Conservation (phyloP, 2,797 vertebrate species). For the Prunella strophiata region DNA sequence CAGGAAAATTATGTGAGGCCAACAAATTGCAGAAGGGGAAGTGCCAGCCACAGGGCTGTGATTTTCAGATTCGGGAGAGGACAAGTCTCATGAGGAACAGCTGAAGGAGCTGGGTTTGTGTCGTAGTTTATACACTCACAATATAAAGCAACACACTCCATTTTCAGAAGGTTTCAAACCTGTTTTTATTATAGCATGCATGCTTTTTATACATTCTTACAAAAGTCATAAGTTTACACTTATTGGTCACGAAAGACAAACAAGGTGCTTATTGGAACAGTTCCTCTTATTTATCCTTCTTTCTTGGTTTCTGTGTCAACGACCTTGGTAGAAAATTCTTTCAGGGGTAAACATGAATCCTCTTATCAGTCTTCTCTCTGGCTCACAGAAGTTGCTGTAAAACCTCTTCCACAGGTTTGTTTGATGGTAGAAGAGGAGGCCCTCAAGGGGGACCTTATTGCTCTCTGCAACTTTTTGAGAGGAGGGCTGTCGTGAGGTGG, state of each 20-base stretch:
- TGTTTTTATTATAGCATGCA: neutral
- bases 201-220: neutral
- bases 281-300: neutral
- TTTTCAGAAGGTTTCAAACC: neutral
- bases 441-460: rapidly evolving
- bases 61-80: neutral
- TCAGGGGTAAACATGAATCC: neutral
- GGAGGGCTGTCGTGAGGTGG: neutral
- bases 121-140: neutral
- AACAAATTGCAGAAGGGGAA: neutral
- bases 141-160: neutral
- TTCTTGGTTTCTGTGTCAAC: neutral
- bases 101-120: neutral
- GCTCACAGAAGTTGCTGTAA: neutral
- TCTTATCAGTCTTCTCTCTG: neutral
- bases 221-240: neutral
- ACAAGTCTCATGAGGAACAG: neutral
- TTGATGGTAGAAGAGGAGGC: neutral
- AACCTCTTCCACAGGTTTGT: neutral
- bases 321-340: neutral
- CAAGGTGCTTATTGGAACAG: neutral
- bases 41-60: rapidly evolving
- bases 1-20: neutral
- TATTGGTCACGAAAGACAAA: neutral
- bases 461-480: neutral